phyloP scores from a whole-genome alignment of 2,797 vertebrate genomes.

The Bradypodion ventrale region DNA sequence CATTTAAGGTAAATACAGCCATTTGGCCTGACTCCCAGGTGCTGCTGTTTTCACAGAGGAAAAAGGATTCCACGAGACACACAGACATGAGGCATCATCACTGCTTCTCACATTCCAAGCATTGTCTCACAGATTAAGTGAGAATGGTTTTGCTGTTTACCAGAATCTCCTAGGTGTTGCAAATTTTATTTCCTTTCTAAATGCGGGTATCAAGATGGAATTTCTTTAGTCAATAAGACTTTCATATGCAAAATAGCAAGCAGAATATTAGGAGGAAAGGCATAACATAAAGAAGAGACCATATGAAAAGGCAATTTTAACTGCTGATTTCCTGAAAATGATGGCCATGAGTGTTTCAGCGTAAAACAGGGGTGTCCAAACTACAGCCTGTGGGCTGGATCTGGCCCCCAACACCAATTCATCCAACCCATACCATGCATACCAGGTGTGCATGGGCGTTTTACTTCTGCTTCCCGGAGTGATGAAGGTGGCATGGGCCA shows the following conservation, averaged over 20 bases:
- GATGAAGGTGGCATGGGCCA: too few species aligned
- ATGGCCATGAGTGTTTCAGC: constrained; percentile 72
- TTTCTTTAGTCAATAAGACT: constrained; percentile 71
- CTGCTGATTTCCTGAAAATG: constrained; percentile 65
- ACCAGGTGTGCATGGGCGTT: too few species aligned
- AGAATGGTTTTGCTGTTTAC: constrained; percentile 80
- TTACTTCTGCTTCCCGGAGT: too few species aligned
- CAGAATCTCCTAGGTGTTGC: constrained; percentile 80
- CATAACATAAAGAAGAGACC: constrained; percentile 61
- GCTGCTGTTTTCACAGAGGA: constrained; percentile 75
- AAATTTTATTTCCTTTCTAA: constrained; percentile 69
- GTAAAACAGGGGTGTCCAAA: too few species aligned
- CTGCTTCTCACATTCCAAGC: constrained; percentile 79
- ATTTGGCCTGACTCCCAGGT: constrained; percentile 80
- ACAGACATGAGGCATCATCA: constrained; percentile 77
- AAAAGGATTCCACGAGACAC: constrained; percentile 78
- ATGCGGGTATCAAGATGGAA: constrained; percentile 71
- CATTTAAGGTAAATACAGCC: constrained; percentile 80
- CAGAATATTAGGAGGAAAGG: constrained; percentile 52
- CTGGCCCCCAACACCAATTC: too few species aligned
- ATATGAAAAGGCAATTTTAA: constrained; percentile 69
- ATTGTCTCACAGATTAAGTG: constrained; percentile 81
- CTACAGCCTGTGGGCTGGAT: too few species aligned
- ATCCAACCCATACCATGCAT: too few species aligned
- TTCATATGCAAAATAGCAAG: constrained; percentile 62